These are phyloP conservation scores for Odontocolon sp. DNA, from an alignment of 2,888 invertebrate genomes.

Conservation along the genomic window DNA sequence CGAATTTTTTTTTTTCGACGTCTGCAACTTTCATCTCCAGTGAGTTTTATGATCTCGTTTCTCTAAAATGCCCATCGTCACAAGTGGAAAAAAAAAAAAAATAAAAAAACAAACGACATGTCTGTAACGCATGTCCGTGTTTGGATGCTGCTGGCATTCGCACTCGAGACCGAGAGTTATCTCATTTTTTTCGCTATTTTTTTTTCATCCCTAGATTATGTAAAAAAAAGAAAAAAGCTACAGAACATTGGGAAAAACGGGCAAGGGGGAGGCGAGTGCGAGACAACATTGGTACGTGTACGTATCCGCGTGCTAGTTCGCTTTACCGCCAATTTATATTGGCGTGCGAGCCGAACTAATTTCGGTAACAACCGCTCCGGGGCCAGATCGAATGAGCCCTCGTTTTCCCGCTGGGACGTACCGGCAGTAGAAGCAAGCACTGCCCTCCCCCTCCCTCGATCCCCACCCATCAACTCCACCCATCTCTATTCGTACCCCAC, in stretches of 20 bases:
- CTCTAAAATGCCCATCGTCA: background rate
- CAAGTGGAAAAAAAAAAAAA: background rate
- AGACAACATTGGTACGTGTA: slow-evolving; percentile 39
- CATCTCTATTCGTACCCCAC: too few relatives aligned
- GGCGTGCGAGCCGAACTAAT: slow-evolving; percentile 79
- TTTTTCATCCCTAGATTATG: too few relatives aligned
- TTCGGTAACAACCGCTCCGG: slow-evolving; percentile 78
- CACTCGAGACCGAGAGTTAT: too few relatives aligned
- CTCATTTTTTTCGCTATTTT: too few relatives aligned
- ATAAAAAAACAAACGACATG: too few relatives aligned
- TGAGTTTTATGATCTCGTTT: background rate
- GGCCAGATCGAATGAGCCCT: slow-evolving; percentile 75
- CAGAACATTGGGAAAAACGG: slow-evolving; percentile 7
- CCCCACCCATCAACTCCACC: slow-evolving; percentile 33
- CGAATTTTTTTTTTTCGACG: slow-evolving; percentile 16
- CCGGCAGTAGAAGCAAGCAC: slow-evolving; percentile 20
- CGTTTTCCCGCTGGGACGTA: slow-evolving; percentile 55
- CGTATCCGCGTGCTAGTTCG: slow-evolving; percentile 65
- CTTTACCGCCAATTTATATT: slow-evolving; percentile 79
- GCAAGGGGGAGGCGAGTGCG: slow-evolving; percentile 15
- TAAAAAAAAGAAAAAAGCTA: slow-evolving; percentile 13
- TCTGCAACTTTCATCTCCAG: background rate
- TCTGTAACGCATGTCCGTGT: too few relatives aligned
- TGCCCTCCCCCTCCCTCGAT: slow-evolving; percentile 38
- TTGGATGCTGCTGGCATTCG: too few relatives aligned